These are phyloP conservation scores for Vesta saturnalis DNA, from an alignment of 2,888 invertebrate species.

Conservation along the genomic window DNA sequence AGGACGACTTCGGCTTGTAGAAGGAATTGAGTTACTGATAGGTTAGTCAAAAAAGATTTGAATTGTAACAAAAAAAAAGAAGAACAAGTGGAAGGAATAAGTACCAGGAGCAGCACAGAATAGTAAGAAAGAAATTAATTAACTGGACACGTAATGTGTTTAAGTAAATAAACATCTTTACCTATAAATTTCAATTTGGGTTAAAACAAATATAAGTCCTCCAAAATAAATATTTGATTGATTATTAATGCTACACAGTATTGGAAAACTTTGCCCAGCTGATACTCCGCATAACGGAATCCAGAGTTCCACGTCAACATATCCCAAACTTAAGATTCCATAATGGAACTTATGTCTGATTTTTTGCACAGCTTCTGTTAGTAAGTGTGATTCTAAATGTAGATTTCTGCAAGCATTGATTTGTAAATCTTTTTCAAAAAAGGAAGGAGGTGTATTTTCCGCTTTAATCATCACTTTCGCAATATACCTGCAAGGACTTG, in stretches of 20 bases:
- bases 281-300: slow-evolving; percentile 49
- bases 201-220: slow-evolving; percentile 49
- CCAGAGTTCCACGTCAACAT: slow-evolving; percentile 47
- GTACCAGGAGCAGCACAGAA: too few species aligned
- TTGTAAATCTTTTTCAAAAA: slow-evolving; percentile 43
- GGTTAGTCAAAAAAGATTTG: too few species aligned
- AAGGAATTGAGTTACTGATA: too few species aligned
- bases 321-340: slow-evolving; percentile 43
- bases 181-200: slow-evolving; percentile 50
- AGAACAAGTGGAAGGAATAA: too few species aligned
- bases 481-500: slow-evolving; percentile 41
- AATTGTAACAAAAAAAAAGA: too few species aligned
- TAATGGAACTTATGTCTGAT: slow-evolving; percentile 43
- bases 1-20: too few species aligned
- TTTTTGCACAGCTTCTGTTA: slow-evolving; percentile 43
- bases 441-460: slow-evolving; percentile 31
- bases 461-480: slow-evolving; percentile 42
- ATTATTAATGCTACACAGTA: slow-evolving; percentile 48
- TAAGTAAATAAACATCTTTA: too few species aligned
- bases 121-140: too few species aligned
- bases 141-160: too few species aligned
- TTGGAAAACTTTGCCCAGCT: slow-evolving; percentile 48
- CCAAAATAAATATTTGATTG: slow-evolving; percentile 48
- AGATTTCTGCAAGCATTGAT: slow-evolving; percentile 43
- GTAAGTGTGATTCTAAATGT: slow-evolving; percentile 43